A percentile compares a stretch with the other conserved stretches of the same genome.
Conservation (phyloP, 1,140 invertebrate species). For the Trichonephila inaurata region DNA sequence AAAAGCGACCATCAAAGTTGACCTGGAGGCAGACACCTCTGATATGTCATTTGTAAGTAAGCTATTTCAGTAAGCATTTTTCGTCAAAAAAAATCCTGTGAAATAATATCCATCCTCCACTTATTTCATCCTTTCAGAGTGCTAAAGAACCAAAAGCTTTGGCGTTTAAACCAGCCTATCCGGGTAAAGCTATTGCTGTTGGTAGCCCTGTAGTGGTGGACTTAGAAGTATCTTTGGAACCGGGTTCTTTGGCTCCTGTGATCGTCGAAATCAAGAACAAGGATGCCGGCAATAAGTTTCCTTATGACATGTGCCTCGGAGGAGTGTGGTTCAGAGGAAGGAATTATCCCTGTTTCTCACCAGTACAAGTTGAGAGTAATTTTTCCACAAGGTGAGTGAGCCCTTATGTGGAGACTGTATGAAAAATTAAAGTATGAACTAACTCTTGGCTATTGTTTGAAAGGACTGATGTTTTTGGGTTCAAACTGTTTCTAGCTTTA, state of each 20-base stretch:
- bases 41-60: conserved; percentile 54
- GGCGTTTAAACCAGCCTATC: conserved; percentile 66
- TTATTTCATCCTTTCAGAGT: conserved; percentile 41
- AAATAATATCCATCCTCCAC: not conserved
- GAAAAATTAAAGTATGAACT: too few species aligned
- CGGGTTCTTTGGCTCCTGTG: conserved; percentile 69
- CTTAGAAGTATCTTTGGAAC: conserved; percentile 76
- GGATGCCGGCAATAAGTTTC: conserved; percentile 68
- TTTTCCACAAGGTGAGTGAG: conserved; percentile 69
- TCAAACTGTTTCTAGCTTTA: too few species aligned
- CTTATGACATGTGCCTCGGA: conserved; percentile 77
- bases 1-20: conserved; percentile 52
- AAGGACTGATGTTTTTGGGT: too few species aligned
- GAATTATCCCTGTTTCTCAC: conserved; percentile 78
- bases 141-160: conserved; percentile 73
- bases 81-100: not conserved
- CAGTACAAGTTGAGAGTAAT: conserved; percentile 70
- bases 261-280: conserved; percentile 60
- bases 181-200: conserved; percentile 28
- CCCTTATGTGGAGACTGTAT: not conserved
- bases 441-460: too few species aligned
- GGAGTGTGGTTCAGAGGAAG: conserved; percentile 76
- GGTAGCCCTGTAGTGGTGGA: conserved; percentile 68
- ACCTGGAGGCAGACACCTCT: conserved; percentile 38
- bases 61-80: not conserved